Conservation (phyloP, 2,113 vertebrate species). For the Syrrhaptes paradoxus region DNA sequence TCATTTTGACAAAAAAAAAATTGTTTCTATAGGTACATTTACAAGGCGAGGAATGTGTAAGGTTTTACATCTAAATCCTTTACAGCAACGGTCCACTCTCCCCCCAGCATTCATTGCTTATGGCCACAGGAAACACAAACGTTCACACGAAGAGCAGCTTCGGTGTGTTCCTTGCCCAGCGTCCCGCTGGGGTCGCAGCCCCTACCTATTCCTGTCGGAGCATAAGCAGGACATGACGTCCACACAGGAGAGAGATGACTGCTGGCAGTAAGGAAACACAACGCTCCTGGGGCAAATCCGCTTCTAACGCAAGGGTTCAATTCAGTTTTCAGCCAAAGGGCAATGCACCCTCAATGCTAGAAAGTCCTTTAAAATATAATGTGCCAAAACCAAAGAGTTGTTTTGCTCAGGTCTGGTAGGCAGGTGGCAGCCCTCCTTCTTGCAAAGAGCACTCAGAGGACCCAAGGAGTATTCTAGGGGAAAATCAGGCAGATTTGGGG, state of each 20-base stretch:
- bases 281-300: not conserved
- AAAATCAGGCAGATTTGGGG: not conserved
- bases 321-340: not conserved
- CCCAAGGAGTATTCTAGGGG: not conserved
- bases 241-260: not conserved
- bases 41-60: not conserved
- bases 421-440: not conserved
- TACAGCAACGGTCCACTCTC: not conserved
- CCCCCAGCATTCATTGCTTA: not conserved
- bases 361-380: not conserved
- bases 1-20: not conserved
- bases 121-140: not conserved
- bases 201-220: not conserved
- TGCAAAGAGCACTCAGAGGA: not conserved
- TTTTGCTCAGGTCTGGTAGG: not conserved
- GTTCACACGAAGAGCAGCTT: not conserved
- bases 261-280: not conserved
- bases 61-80: conserved; percentile 1
- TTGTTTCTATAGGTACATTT: not conserved
- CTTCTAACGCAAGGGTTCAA: not conserved
- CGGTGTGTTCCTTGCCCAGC: not conserved
- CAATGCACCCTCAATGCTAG: not conserved
- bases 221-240: not conserved
- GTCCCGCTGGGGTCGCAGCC: not conserved
- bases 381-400: not conserved